phyloP scores from a whole-genome alignment of 2,797 vertebrate genomes.

The Acanthis flammea region DNA sequence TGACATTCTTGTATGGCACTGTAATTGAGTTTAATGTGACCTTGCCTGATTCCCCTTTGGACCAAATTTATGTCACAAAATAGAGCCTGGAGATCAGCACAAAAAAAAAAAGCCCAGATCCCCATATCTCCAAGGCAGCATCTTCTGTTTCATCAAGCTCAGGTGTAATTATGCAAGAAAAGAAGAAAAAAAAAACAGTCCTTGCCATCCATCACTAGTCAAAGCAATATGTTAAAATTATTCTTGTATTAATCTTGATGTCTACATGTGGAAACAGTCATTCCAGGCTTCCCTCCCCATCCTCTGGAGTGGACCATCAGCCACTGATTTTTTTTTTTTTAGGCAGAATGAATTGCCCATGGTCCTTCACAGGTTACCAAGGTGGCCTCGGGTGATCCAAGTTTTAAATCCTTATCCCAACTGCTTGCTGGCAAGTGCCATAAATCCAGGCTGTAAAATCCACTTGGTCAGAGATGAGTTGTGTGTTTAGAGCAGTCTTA shows the following conservation, averaged over 20 bases:
- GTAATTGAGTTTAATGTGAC: background rate
- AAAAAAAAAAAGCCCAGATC: background rate
- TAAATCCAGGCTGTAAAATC: background rate
- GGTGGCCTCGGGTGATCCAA: background rate
- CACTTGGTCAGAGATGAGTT: background rate
- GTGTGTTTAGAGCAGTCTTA: background rate
- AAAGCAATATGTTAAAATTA: background rate
- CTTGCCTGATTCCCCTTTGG: background rate
- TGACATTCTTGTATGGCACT: background rate
- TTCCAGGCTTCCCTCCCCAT: background rate
- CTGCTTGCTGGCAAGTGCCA: background rate
- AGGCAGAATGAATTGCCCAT: background rate
- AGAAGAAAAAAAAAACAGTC: background rate
- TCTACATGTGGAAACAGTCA: background rate
- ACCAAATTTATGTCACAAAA: conserved; percentile 15
- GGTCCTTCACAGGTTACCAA: background rate
- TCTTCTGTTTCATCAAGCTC: background rate
- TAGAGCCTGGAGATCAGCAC: background rate
- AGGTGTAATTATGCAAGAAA: background rate
- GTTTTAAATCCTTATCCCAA: background rate
- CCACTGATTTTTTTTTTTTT: background rate
- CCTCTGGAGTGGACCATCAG: background rate
- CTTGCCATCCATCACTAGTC: background rate
- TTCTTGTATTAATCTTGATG: background rate
- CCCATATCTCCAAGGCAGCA: background rate